These are phyloP conservation scores for Helicoverpa assulta DNA, from an alignment of 2,888 invertebrate genomes.

Conservation along the genomic window DNA sequence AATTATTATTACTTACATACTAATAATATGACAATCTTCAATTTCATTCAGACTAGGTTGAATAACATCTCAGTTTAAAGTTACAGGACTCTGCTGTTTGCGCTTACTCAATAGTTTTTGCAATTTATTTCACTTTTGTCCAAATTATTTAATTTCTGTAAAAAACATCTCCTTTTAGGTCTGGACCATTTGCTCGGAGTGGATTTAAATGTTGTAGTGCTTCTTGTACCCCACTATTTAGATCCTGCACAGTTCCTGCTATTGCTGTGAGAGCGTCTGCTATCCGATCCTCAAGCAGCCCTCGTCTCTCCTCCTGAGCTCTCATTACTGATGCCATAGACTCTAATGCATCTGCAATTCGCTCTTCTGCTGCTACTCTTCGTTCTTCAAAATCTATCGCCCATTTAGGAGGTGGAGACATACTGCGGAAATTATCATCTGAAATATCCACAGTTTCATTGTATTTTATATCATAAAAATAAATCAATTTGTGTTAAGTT, in stretches of 20 bases:
- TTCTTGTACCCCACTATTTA: conserved; percentile 79
- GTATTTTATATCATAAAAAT: not conserved
- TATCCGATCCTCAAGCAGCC: conserved; percentile 75
- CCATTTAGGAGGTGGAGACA: conserved; percentile 83
- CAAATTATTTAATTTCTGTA: conserved; percentile 33
- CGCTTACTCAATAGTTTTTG: not conserved
- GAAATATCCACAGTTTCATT: conserved; percentile 49
- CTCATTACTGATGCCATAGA: conserved; percentile 78
- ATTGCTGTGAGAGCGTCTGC: conserved; percentile 77
- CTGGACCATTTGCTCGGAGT: conserved; percentile 67
- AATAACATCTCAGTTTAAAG: not conserved
- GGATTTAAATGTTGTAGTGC: conserved; percentile 75
- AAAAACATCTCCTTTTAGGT: conserved; percentile 74
- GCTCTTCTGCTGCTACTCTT: conserved; percentile 80
- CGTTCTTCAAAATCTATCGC: conserved; percentile 82
- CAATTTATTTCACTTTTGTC: not conserved
- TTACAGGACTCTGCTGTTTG: conserved; percentile 3
- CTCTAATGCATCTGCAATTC: conserved; percentile 81
- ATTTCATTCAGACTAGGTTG: conserved; percentile 2
- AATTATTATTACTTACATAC: not conserved
- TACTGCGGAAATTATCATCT: conserved; percentile 69
- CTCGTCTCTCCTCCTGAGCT: conserved; percentile 77
- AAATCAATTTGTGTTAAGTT: not conserved
- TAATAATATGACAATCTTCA: conserved; percentile 11
- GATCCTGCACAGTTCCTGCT: conserved; percentile 79